Percentiles rank a stretch among this genome's conserved stretches.
Evolutionary conservation across 2,888 invertebrate species (phyloP).

Genomic region (Deilephila porcellus): DNA sequence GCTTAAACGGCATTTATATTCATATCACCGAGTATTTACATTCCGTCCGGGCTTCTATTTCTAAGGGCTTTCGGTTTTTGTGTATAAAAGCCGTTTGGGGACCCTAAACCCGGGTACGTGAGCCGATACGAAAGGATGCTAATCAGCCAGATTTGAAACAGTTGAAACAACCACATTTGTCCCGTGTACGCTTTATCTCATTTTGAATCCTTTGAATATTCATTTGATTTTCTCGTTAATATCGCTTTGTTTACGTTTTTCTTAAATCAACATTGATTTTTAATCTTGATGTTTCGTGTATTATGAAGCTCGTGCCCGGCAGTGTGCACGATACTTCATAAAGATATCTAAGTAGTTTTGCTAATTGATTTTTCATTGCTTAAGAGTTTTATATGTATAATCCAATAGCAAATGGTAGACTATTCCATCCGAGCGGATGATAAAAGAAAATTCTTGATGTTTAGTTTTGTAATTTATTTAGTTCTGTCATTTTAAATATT

Average conservation of each 20-base stretch:
- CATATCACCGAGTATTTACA: slow-evolving; percentile 82
- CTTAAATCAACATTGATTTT: neutral
- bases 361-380: no score
- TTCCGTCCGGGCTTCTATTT: slow-evolving; percentile 69
- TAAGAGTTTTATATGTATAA: no score
- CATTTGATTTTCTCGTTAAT: neutral
- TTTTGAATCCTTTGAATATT: neutral
- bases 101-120: slow-evolving; percentile 42
- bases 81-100: slow-evolving; percentile 43
- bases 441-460: no score
- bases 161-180: slow-evolving; percentile 17
- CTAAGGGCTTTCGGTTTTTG: slow-evolving; percentile 54
- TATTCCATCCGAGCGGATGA: no score
- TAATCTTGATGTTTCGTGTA: neutral
- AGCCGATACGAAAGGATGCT: slow-evolving; percentile 39
- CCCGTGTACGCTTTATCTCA: slow-evolving; percentile 11
- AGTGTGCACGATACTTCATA: no score
- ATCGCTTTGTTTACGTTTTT: neutral
- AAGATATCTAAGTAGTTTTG: no score
- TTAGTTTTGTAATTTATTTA: no score
- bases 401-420: no score
- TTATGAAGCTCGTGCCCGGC: no score
- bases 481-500: no score
- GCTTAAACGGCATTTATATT: slow-evolving; percentile 82
- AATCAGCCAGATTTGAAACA: slow-evolving; percentile 39